Conservation (phyloP, 1,140 invertebrate genomes). For the Pentalonia nigronervosa region DNA sequence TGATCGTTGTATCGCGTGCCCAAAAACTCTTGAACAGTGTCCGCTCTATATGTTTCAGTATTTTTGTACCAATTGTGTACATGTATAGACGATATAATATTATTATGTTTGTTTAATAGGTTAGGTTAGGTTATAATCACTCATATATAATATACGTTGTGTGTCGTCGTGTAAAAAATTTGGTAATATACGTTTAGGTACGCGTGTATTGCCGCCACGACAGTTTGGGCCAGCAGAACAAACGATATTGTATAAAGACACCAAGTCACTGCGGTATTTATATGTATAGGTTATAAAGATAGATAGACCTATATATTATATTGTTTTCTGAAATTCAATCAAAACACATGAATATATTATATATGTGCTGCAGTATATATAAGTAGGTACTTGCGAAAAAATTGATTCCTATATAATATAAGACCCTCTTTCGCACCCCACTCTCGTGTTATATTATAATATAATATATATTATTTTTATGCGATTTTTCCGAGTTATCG, state of each 20-base stretch:
- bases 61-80: background rate
- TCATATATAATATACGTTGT: background rate
- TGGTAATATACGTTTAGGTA: background rate
- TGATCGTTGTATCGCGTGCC: slow-evolving; percentile 25
- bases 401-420: slow-evolving; percentile 14
- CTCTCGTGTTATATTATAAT: background rate
- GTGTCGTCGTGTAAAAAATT: background rate
- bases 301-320: no score
- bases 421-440: background rate
- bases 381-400: slow-evolving; percentile 19
- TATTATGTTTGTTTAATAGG: background rate
- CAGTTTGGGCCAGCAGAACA: background rate
- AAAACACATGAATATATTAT: slow-evolving; percentile 1
- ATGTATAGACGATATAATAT: background rate
- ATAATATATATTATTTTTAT: background rate
- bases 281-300: background rate
- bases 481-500: slow-evolving; percentile 38
- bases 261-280: background rate
- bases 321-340: slow-evolving; percentile 33
- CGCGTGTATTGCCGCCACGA: background rate
- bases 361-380: background rate
- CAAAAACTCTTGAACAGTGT: background rate
- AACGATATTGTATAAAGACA: background rate
- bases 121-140: background rate
- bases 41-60: background rate